Evolutionary conservation across 2,888 invertebrate species (phyloP), one percentile per base, ranked within the genome.

Genomic region (Chydorus sphaericus): DNA sequence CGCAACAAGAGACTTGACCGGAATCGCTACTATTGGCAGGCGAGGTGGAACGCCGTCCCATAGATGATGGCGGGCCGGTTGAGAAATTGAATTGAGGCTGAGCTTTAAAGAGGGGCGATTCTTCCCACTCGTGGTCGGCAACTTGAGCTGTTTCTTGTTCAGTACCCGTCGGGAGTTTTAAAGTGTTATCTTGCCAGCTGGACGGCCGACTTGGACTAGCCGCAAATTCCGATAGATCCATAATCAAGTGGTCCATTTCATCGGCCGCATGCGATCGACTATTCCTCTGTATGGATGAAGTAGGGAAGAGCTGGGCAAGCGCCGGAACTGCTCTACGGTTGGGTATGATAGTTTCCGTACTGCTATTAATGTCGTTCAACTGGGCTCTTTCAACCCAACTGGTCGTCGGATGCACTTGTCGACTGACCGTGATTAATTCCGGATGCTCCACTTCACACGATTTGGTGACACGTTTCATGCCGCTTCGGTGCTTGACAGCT

Each of bases 261-360:
- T 10, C 16, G 14, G 14, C 33, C 8, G 33, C 33, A 8, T 8
- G 33, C 5, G 18, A 6, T 44, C 28, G 26, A 6, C 11, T 14
- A 14, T 44, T 20, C 23, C 14, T 20, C 5, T 38, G 38, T 28
- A 29, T 26, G 31, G 49, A 39, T 39, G 48, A 33, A 29, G 52
- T 50, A 8, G 51, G 38, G n/a, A 31, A 38, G 26, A 37, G 55
- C 29, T 48, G 26, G 18, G 29, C 48, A 33, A 38, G 26, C n/a
- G 28, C 30, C 36, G 37, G 38, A 8, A 37, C 26, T 1, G 18
- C 18, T 11, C 26, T 37, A 7, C 38, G 36, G 8, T 33, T 8
- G 55, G 71, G 71, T 10, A 68, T 68, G 30, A 70, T 61, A 7
- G 66, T 68, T 59, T 68, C 69, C 6, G 67, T 67, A 59, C 67